Evolutionary conservation across 2,888 invertebrate genomes (phyloP).

Genomic region (Scaptomyza reducta): DNA sequence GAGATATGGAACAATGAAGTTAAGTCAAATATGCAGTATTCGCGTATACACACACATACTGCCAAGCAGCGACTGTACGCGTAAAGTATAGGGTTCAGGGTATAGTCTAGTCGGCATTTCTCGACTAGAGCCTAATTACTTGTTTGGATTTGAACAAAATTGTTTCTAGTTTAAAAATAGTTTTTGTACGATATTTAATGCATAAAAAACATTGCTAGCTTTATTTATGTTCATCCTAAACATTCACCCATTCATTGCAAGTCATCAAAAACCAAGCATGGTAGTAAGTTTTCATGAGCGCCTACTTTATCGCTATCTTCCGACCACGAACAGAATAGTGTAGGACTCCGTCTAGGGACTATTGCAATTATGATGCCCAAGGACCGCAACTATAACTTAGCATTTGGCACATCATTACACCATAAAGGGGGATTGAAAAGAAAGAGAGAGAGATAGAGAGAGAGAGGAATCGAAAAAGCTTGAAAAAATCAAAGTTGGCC

Average conservation of each 20-base stretch:
- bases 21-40: too few species aligned
- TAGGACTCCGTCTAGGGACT: conserved; percentile 21
- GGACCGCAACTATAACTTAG: conserved; percentile 65
- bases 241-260: background rate
- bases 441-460: background rate
- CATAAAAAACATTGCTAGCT: background rate
- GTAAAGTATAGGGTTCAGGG: too few species aligned
- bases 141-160: too few species aligned
- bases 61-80: too few species aligned
- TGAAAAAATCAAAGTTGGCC: conserved; percentile 54
- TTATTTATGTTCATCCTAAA: conserved; percentile 2
- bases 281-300: conserved; percentile 26
- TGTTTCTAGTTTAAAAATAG: too few species aligned
- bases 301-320: conserved; percentile 38
- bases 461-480: conserved; percentile 2
- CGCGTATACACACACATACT: too few species aligned
- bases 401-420: conserved; percentile 51
- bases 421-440: background rate
- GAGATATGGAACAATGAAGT: too few species aligned
- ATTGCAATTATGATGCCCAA: conserved; percentile 48
- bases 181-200: too few species aligned
- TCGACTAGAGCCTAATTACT: too few species aligned
- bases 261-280: conserved; percentile 6
- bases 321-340: conserved; percentile 4
- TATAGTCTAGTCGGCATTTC: too few species aligned